Base-by-base conservation (phyloP, 92 coral and sea anemone genomes). In the Palythoa grandis region DNA sequence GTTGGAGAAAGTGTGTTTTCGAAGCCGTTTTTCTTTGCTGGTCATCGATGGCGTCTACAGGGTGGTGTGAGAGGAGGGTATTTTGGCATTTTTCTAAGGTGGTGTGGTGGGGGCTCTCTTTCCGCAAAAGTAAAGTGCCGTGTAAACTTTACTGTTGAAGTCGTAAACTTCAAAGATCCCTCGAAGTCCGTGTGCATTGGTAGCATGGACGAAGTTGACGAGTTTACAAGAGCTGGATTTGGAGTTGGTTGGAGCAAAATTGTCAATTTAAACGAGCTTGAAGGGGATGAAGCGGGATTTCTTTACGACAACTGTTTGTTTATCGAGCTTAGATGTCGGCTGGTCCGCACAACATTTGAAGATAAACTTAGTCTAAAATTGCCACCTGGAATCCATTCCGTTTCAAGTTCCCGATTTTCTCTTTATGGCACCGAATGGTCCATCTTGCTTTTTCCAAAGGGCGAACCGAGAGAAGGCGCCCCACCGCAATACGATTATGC, bases 211-310 rank as follows among this genome's bases (percentile, higher is more conserved):
- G 98, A 95, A 22, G 91, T 60, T 15, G 99, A 97, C 70, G 99
- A 97, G 76, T 97, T 93, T 77, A 89, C 98, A 25, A 93, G 88
- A 78, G 71, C 94, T 68, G 88, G 90, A 24, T 97, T 92, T 79
- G 99, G 99, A 11, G 89, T 93, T 22, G 99, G 99, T 9, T 97
- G 99, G 99, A 94, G 99, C 82, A 95, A 95, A 77, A 65, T 97
- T 10, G 89, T 92, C 2, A 35, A 88, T 40, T 90, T 88, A 11
- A 93, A 95, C 19, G 95, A 93, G 52, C 92, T 97, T 17, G 90
- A 84, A 57, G 88, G 74, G 19, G 82, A 86, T 10, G 88, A 90
- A 25, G 88, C 94, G 11, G 94, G 96, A 20, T 97, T 97, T 67
- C 74, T 97, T n/a, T 88, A 91, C 52, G 94, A 93, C 37, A 92